Evolutionary conservation across 1,140 invertebrate species (phyloP), one percentile per base, ranked within the genome.

Genomic region (Drosophila orena): DNA sequence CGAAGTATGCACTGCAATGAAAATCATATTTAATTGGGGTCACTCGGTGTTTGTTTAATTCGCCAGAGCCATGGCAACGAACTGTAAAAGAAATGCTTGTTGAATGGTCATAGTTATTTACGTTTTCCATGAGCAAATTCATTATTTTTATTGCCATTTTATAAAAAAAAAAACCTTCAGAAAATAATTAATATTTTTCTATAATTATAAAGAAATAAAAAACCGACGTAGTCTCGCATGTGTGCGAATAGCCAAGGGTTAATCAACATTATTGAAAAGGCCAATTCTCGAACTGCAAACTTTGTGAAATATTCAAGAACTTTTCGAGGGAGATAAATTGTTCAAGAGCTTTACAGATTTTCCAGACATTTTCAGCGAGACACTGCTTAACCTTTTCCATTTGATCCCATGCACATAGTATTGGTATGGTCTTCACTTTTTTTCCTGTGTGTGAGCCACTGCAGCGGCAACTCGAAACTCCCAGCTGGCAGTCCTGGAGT

Each of bases 381-480:
- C 14, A 15, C 3, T 24, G 3, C 42, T 20, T 22, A 20, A 44
- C 17, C 42, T 20, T 11, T 10, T 44, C 42, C 10, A 44, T 40
- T 2, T 57, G 37, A 42, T 24, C 58, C 52, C 24, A 0, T n/a
- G 20, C 54, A 42, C 30, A 30, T 8, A 30, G 30, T 42, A 62
- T 34, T 59, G 15, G 37, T 34, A 42, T 59, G 54, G 58, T 42
- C 59, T 17, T 27, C 4, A 7, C 17, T 59, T 53, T 65, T 65
- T 65, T 44, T 34, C 0, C 46, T 35, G 64, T 65, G 64, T 65
- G 64, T 68, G 46, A 64, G 22, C n/a, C 59, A 66, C 52, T 58
- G 75, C 78, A 55, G 53, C 72, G 37, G 66, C 81, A 73, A 47
- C 66, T 64, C 44, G 64, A 52, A 64, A 59, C 66, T 73, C 60